These are phyloP conservation scores for Lophura nycthemera DNA, from an alignment of 2,113 vertebrate species.

Conservation along the genomic window DNA sequence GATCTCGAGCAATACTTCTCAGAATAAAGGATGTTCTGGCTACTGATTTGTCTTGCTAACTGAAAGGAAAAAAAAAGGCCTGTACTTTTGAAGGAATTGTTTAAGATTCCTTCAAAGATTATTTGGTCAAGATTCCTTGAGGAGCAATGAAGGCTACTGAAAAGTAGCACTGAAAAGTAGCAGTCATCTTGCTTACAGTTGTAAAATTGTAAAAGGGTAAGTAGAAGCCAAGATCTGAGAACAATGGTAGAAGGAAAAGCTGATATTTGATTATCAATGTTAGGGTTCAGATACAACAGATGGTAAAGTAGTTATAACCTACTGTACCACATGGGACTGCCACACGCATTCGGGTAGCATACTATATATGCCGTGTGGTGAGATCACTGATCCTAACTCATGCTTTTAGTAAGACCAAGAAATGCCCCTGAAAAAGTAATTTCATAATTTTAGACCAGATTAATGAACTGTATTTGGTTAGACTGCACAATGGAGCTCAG, in stretches of 20 bases:
- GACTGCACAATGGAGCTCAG: not conserved
- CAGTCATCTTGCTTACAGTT: not conserved
- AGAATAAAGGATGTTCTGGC: not conserved
- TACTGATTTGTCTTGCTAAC: not conserved
- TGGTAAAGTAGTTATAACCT: conserved; percentile 24
- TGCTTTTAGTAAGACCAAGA: not conserved
- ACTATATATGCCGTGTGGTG: not conserved
- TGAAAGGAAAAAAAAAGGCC: not conserved
- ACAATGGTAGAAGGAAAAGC: not conserved
- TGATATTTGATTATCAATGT: not conserved
- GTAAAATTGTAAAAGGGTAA: not conserved
- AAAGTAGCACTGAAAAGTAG: not conserved
- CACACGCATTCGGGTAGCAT: not conserved
- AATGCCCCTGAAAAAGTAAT: not conserved
- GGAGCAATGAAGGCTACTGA: not conserved
- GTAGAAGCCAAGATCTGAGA: not conserved
- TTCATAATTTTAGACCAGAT: not conserved
- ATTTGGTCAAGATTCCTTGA: not conserved
- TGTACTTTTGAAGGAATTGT: not conserved
- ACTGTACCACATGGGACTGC: not conserved
- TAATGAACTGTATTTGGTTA: not conserved
- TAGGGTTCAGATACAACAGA: not conserved
- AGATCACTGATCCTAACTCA: not conserved
- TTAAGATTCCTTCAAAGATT: not conserved
- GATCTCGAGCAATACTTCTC: not conserved